Evolutionary conservation across 1,140 invertebrate species (phyloP), one percentile per base, ranked within the genome.

Genomic region (Drosophila rhopaloa): DNA sequence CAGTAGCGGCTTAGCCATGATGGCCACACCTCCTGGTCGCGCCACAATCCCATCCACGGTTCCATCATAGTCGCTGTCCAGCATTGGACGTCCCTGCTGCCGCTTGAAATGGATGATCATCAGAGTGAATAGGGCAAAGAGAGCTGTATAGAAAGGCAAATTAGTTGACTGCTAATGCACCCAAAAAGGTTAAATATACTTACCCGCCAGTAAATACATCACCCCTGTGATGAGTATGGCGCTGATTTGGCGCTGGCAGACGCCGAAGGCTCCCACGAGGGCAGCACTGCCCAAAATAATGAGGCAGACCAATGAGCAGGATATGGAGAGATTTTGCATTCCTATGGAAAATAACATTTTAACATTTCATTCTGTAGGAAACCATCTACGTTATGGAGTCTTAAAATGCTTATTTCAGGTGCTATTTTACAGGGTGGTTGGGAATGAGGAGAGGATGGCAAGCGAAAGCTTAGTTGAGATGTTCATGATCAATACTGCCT

Each of bases 271-370:
- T 55, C 97, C 97, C 1, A 98, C 95, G 7, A 97, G 92, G 4
- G 96, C 96, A 3, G 97, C 96, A 71, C 95, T 96, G 16, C 96
- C 96, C 57, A 98, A 90, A 13, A 98, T 95, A 76, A 98, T 98
- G 27, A 98, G 94, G 83, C 97, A 97, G 1, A 98, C 97, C 70
- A 98, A 93, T 16, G 97, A 96, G 92, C 97, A 98, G 9, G 97
- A 98, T 92, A 98, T 98, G 53, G 97, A 97, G 70, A 98, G 93
- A 92, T 98, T 98, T 93, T 98, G 97, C 97, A 98, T 98, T 89
- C 97, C 97, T 98, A 24, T 8, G n/a, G 10, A 8, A 53, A 37
- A 6, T 11, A 3, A n/a, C 27, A 16, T 7, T 16, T 24, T 29
- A 10, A 7, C 0, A n/a, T 43, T 53, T 16, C n/a, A 51, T 61